phyloP scores from a whole-genome alignment of 2,888 invertebrate genomes.

The Spilarctia lutea region DNA sequence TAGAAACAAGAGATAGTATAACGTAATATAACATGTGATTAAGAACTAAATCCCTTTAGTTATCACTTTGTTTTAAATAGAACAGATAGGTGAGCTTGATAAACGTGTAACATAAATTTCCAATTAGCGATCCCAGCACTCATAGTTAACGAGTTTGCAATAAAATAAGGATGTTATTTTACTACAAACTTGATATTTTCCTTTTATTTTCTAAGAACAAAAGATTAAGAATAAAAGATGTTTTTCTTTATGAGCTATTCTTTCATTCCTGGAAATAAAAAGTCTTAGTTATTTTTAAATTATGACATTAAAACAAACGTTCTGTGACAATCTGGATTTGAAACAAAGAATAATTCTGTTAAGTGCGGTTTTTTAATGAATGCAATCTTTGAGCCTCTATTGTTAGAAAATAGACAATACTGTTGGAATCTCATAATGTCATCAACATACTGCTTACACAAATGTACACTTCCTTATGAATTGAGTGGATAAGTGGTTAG shows the following conservation, averaged over 20 bases:
- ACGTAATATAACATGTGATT: neutral
- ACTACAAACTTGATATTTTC: neutral
- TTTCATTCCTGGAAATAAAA: constrained; percentile 1
- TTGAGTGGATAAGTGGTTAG: neutral
- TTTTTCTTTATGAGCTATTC: neutral
- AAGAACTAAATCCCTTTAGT: neutral
- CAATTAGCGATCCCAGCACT: neutral
- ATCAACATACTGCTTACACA: neutral
- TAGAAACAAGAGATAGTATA: neutral
- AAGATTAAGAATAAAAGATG: too few species aligned
- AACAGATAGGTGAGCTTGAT: neutral
- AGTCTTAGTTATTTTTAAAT: constrained; percentile 2
- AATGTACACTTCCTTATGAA: neutral
- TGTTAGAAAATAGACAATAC: neutral
- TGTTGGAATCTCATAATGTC: neutral
- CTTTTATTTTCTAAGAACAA: neutral
- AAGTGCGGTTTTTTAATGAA: neutral
- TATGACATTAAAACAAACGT: neutral
- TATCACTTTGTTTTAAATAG: neutral
- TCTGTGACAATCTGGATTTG: neutral
- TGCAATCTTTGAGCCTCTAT: neutral
- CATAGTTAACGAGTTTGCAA: neutral
- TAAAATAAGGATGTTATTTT: neutral
- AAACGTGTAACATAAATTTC: constrained; percentile 1
- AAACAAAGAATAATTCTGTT: neutral